Evolutionary conservation across 2,797 vertebrate genomes (phyloP), one percentile per base, ranked within the genome.

Genomic region (Antrozous pallidus): DNA sequence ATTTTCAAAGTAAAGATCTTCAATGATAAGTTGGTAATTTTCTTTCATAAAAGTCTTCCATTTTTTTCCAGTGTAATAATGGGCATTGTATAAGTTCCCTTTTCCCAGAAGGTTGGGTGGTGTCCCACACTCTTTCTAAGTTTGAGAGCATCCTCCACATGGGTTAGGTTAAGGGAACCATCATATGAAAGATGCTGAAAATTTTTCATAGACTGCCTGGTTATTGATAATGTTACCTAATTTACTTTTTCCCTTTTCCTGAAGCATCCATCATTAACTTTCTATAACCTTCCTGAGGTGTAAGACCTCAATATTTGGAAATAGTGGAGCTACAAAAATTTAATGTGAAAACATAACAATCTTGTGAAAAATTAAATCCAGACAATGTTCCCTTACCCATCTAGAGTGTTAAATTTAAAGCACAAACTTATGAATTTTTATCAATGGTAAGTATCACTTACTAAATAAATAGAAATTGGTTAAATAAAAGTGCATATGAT

Each of bases 361-460:
- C 18, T 74, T 75, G 28, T 67, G 28, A 77, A 95, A 89, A 95
- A 78, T 79, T 51, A 90, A 79, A 61, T 79, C 17, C 18, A 75
- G 6, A 10, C 6, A 65, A 16, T 77, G 84, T 91, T 86, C 88
- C 26, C 26, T 61, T 73, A 40, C 28, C 22, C 51, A 20, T 36
- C 36, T 87, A 38, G 36, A 45, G 33, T 86, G 5, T 70, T 87
- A 69, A 65, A 54, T 54, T 89, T 92, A 65, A 86, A 89, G 17
- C 84, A 54, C 31, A 65, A 92, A 31, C 2, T 71, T 87, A 63
- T 5, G 67, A 16, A 36, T 9, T 73, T 88, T n/a, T 69, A 20
- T 58, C 83, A 56, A 33, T 74, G 90, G 93, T 28, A 93, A 91
- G 31, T 82, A 56, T 45, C 10, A 61, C 31, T 79, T 61, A 58